Percentiles rank a stretch among this genome's conserved stretches.
phyloP scores from a whole-genome alignment of 1,140 invertebrate species.

The Pseudomyrmex sp. region DNA sequence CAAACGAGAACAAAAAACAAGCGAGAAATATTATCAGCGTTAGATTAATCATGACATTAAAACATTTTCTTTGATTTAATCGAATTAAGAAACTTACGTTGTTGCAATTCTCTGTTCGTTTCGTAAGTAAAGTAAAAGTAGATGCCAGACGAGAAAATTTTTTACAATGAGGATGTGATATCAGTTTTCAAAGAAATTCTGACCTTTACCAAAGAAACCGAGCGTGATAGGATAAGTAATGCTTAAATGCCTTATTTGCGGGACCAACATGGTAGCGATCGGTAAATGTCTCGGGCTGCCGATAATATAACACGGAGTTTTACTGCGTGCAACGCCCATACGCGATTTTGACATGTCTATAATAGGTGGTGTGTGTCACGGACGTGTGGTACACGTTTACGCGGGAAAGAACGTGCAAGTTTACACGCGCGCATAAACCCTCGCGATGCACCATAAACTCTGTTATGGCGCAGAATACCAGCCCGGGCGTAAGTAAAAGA shows the following conservation, averaged over 20 bases:
- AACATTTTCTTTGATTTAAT: not conserved
- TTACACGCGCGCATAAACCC: constrained; percentile 46
- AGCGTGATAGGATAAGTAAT: not conserved
- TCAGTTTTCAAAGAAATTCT: constrained; percentile 12
- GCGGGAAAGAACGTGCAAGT: not conserved
- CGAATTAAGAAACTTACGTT: constrained; percentile 5
- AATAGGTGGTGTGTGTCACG: constrained; percentile 53
- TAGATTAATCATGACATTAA: no score
- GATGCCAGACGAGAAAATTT: not conserved
- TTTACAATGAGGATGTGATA: not conserved
- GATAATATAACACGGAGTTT: constrained; percentile 67
- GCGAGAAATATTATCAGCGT: not conserved
- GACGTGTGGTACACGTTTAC: constrained; percentile 26
- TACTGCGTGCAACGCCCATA: constrained; percentile 59
- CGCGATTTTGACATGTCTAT: constrained; percentile 71
- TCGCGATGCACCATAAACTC: constrained; percentile 66
- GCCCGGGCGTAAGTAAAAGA: constrained; percentile 45
- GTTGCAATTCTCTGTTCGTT: not conserved
- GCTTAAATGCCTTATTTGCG: not conserved
- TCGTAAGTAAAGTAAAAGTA: not conserved
- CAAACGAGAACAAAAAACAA: not conserved
- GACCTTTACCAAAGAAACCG: not conserved
- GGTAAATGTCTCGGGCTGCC: constrained; percentile 62
- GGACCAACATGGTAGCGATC: constrained; percentile 50
- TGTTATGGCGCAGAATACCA: constrained; percentile 66